Evolutionary conservation across 2,113 vertebrate species (phyloP), one percentile per base, ranked within the genome.

Genomic region (Athene cunicularia): DNA sequence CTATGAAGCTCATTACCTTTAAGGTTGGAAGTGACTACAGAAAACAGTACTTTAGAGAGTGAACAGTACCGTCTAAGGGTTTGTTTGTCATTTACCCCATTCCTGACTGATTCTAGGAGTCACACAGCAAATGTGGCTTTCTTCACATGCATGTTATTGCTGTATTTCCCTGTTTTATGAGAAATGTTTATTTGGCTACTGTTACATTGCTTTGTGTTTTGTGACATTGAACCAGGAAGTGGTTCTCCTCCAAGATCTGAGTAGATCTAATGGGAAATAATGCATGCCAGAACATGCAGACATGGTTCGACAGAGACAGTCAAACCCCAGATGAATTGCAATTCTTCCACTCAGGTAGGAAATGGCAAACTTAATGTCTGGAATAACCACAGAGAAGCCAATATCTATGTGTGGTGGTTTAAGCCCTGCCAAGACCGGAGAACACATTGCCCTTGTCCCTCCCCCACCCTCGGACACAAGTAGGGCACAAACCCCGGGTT

Each of bases 121-220:
- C 15, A 3, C 45, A 17, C 19, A 66, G 20, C 71, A 96, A 49
- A 90, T 60, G 56, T 13, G 5, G 27, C 70, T 77, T 77, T 80
- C 79, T 86, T 59, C 86, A 37, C 10, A 19, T 33, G 58, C 11
- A 7, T 20, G 22, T 50, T 71, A 43, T 67, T 22, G 11, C 60
- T 27, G 22, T 52, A 18, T 41, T 90, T 80, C 63, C 81, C 30
- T 28, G 4, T 86, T 91, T 68, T 79, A 81, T 88, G 59, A 88
- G 71, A 94, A 96, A 91, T 93, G 52, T 73, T 96, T 97, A 71
- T 93, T 91, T 94, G 82, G 47, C 84, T 91, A 66, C 73, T 84
- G 23, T 33, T 75, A 27, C 1, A 7, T 43, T 90, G 32, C n/a
- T 64, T 79, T 89, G n/a, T 85, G n/a, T 60, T 95, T 96, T 83